A percentile compares a stretch with the other conserved stretches of the same genome.
These are phyloP conservation scores for Rhopalosiphum padi DNA, from an alignment of 1,140 invertebrate species.

Conservation along the genomic window DNA sequence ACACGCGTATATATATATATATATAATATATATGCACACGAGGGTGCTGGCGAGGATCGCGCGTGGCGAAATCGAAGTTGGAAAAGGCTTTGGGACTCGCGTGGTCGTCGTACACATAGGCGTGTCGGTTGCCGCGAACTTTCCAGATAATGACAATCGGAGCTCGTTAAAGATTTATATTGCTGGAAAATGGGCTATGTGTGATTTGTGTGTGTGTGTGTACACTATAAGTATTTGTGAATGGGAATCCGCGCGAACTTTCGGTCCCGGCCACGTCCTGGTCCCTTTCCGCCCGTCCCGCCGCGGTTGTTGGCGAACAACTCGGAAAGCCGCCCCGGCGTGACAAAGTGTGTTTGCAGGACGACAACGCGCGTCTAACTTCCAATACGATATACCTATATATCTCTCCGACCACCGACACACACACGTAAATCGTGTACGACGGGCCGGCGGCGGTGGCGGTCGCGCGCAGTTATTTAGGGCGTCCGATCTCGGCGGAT, in stretches of 20 bases:
- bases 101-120: background rate
- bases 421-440: background rate
- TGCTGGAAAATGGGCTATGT: background rate
- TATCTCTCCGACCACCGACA: background rate
- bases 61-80: background rate
- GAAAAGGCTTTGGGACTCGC: conserved; percentile 41
- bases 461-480: background rate
- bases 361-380: conserved; percentile 26
- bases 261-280: background rate
- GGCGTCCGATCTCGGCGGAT: background rate
- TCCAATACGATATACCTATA: background rate
- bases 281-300: background rate
- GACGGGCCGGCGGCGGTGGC: background rate
- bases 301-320: conserved; percentile 25
- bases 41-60: background rate
- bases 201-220: background rate
- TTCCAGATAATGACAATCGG: conserved; percentile 52
- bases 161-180: conserved; percentile 57
- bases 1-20: background rate
- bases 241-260: conserved; percentile 13
- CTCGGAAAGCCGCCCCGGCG: background rate
- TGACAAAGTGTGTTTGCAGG: conserved; percentile 40
- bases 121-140: conserved; percentile 15
- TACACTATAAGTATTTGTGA: background rate
- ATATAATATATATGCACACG: background rate